A percentile compares a stretch with the other conserved stretches of the same genome.
Evolutionary conservation across 2,888 invertebrate genomes (phyloP).

Genomic region (Drosophila falleni): DNA sequence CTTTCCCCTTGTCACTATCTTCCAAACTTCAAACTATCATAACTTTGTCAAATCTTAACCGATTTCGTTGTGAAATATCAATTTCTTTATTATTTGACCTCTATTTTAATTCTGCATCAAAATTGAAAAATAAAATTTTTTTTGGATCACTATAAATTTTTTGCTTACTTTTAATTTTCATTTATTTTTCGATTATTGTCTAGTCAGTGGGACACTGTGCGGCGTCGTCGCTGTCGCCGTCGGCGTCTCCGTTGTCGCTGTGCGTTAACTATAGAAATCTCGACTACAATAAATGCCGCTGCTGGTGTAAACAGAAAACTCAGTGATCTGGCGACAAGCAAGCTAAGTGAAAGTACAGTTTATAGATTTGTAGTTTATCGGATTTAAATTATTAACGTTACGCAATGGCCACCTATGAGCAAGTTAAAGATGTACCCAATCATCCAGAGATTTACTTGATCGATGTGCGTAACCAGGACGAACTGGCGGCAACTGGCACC

Average conservation of each 20-base stretch:
- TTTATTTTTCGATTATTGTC: no score
- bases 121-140: no score
- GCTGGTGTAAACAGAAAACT: constrained; percentile 35
- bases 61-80: no score
- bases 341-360: constrained; percentile 45
- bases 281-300: constrained; percentile 56
- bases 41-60: no score
- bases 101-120: no score
- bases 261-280: constrained; percentile 27
- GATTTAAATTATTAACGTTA: background rate
- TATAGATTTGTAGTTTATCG: constrained; percentile 2
- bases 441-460: constrained; percentile 87
- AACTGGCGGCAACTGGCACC: constrained; percentile 89
- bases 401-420: constrained; percentile 85
- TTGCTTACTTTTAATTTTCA: no score
- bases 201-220: background rate
- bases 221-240: constrained; percentile 9
- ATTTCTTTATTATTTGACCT: no score
- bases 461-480: constrained; percentile 91
- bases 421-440: constrained; percentile 86
- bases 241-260: constrained; percentile 23
- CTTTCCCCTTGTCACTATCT: no score
- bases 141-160: no score
- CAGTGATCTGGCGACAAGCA: constrained; percentile 53
- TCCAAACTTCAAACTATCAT: no score